phyloP scores from a whole-genome alignment of 2,888 invertebrate genomes.

The Phengaris arion region DNA sequence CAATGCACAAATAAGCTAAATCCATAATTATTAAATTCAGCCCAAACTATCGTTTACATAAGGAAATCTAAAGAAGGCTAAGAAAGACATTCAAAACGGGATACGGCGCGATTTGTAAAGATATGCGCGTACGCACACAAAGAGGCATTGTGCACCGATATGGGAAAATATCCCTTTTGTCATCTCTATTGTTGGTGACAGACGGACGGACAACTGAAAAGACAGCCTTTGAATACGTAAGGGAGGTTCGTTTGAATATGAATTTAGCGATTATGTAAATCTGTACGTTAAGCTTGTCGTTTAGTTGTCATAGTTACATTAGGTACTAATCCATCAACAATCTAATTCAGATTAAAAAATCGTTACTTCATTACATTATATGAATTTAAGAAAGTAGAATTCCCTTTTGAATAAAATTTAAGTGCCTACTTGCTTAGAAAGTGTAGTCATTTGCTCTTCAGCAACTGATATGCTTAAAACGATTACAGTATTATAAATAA shows the following conservation, averaged over 20 bases:
- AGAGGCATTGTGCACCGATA: constrained; percentile 70
- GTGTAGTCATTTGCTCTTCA: background rate
- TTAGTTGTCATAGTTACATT: constrained; percentile 43
- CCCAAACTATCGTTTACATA: constrained; percentile 35
- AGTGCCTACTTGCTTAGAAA: background rate
- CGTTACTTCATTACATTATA: background rate
- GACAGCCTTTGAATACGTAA: constrained; percentile 71
- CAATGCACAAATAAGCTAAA: constrained; percentile 5
- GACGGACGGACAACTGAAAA: constrained; percentile 76
- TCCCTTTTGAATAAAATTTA: background rate
- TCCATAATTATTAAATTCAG: background rate
- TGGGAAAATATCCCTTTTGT: constrained; percentile 76
- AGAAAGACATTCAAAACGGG: constrained; percentile 52
- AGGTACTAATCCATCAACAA: constrained; percentile 31
- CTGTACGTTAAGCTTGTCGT: constrained; percentile 34
- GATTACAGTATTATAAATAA: background rate
- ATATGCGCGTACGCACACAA: constrained; percentile 55
- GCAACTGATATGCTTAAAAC: background rate
- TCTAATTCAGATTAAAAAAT: constrained; percentile 14
- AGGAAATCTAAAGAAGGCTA: constrained; percentile 41
- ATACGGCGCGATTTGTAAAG: constrained; percentile 54
- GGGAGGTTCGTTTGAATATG: constrained; percentile 48
- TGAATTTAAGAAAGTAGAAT: background rate
- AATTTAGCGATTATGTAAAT: constrained; percentile 52
- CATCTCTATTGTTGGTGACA: constrained; percentile 70